phyloP scores from a whole-genome alignment of 1,140 invertebrate genomes.

The Cydia amplana region DNA sequence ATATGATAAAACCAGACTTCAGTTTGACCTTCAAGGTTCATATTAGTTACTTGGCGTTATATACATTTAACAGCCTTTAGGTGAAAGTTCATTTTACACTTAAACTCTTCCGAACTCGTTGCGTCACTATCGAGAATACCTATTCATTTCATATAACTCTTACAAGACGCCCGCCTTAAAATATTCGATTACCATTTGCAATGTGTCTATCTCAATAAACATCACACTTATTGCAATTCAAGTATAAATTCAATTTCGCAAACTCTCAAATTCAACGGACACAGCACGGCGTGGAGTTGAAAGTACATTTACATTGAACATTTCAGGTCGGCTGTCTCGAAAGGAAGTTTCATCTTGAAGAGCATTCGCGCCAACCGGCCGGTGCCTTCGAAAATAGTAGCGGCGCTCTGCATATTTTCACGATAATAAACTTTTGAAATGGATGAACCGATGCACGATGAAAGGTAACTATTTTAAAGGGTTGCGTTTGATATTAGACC shows the following conservation, averaged over 20 bases:
- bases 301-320: slow-evolving; percentile 25
- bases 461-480: not conserved
- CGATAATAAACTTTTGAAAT: not conserved
- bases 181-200: not conserved
- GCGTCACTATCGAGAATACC: too few relatives aligned
- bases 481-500: not conserved
- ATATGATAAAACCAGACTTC: too few relatives aligned
- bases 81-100: too few relatives aligned
- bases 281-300: not conserved
- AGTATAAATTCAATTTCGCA: slow-evolving; percentile 13
- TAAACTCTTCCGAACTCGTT: too few relatives aligned
- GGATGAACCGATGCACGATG: not conserved
- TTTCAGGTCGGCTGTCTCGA: slow-evolving; percentile 27
- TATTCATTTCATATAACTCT: too few relatives aligned
- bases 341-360: slow-evolving; percentile 22
- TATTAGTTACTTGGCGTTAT: too few relatives aligned
- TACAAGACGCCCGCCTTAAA: too few relatives aligned
- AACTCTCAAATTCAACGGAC: slow-evolving; percentile 10
- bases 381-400: slow-evolving; percentile 11
- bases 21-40: too few relatives aligned
- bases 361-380: slow-evolving; percentile 7
- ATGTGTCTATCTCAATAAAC: not conserved
- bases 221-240: not conserved
- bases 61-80: too few relatives aligned
- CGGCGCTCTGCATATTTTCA: slow-evolving; percentile 17